Base-by-base conservation (phyloP, 1,140 invertebrate genomes). In the Drosophila kanapiae region DNA sequence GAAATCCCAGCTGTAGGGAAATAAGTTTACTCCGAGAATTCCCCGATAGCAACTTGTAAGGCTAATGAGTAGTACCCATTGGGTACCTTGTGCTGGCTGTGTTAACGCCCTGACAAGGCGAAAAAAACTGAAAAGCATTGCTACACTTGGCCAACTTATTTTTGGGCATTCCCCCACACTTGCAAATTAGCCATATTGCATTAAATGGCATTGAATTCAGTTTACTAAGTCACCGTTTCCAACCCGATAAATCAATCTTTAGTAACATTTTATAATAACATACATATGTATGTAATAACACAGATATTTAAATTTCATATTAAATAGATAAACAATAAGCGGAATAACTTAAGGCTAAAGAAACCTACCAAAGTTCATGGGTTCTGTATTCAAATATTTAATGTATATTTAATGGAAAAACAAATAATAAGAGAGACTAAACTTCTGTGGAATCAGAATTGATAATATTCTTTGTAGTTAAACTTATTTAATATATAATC, bases 101-200 rank as follows among this genome's bases (percentile, higher is more conserved):
- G 43, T 72, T 71, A 58, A 72, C 51, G 65, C 65, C 42, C 69
- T 71, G 69, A 72, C 69, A 57, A 71, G 53, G 67, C 68, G 37
- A 70, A 68, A 71, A 49, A 16, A 62, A 48, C 45, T 35, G 4
- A 35, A 72, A 42, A 47, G 8, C 40, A 51, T 72, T 72, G 67
- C 68, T 47, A 72, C 35, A 72, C 67, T 72, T 72, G 67, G 53
- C 31, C 67, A 59, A 72, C 69, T 71, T 72, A 72, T 71, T 72
- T 51, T 72, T 72, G 53, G 69, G 67, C 53, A 37, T 60, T 72
- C 13, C 63, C 62, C 67, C 18, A 71, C 65, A 59, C 35, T 49
- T 6, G 49, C 11, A 49, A n/a, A 33, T 49, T 14, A 37, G 29
- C 29, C n/a, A n/a, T 18, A 54, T 54, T 54, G 33, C 57, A 18